These are phyloP conservation scores for Drosophila fungiperda DNA, from an alignment of 2,888 invertebrate genomes.

Conservation along the genomic window DNA sequence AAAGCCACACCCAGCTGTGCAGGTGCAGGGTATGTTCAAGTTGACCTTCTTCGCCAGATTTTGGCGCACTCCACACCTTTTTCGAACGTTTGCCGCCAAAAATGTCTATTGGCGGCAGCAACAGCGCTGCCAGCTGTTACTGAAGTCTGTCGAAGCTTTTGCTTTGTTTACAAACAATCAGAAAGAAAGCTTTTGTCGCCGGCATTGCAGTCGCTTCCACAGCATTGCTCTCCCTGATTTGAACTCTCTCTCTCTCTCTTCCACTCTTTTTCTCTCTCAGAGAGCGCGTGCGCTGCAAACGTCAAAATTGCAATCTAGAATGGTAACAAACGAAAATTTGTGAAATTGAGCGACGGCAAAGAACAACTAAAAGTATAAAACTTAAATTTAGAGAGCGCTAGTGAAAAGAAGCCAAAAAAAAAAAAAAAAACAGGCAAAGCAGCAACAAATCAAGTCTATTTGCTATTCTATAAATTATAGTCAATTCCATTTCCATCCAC, in stretches of 20 bases:
- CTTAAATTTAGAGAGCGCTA: constrained; percentile 25
- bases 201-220: constrained; percentile 40
- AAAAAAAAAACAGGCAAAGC: constrained; percentile 3
- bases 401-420: constrained; percentile 3
- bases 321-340: constrained; percentile 68
- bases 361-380: constrained; percentile 23
- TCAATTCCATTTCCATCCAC: constrained; percentile 19
- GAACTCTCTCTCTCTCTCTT: background rate
- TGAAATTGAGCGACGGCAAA: constrained; percentile 29
- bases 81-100: constrained; percentile 52
- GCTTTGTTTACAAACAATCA: constrained; percentile 70
- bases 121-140: constrained; percentile 42
- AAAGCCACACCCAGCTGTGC: background rate
- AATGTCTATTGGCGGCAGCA: background rate
- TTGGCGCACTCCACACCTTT: background rate
- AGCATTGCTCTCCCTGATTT: background rate
- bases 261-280: background rate
- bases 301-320: constrained; percentile 73
- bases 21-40: background rate
- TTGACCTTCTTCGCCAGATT: background rate
- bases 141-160: constrained; percentile 25
- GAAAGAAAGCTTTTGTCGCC: constrained; percentile 57
- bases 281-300: constrained; percentile 72
- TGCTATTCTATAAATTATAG: constrained; percentile 25
- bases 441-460: constrained; percentile 7